phyloP scores from a whole-genome alignment of 2,888 invertebrate species.

The Urechis unicinctus region DNA sequence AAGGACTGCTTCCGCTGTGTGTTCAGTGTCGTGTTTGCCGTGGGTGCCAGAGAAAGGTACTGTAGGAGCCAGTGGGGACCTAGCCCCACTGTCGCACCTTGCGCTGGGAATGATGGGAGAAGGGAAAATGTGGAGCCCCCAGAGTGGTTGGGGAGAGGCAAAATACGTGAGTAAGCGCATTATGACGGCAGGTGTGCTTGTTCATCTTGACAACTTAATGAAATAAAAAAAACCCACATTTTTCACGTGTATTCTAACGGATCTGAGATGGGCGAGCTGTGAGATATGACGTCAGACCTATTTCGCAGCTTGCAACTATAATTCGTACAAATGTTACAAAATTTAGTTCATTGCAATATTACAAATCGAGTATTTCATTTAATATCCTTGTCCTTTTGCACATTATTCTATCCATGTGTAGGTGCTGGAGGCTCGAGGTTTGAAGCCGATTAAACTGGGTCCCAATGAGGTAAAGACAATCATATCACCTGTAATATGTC shows the following conservation, averaged over 20 bases:
- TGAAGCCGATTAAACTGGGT: slow-evolving; percentile 57
- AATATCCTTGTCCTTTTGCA: no score
- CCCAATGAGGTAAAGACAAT: slow-evolving; percentile 58
- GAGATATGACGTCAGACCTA: not conserved
- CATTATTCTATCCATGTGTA: no score
- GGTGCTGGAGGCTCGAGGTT: slow-evolving; percentile 57
- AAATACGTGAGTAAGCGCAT: slow-evolving; percentile 52
- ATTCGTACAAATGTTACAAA: no score
- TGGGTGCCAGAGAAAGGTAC: slow-evolving; percentile 66
- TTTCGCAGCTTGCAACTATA: not conserved
- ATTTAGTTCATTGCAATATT: no score
- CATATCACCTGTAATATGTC: no score
- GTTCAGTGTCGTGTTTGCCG: slow-evolving; percentile 61
- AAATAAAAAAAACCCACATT: no score
- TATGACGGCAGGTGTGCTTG: no score
- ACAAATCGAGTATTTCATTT: no score
- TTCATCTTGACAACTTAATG: no score
- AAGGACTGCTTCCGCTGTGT: no score
- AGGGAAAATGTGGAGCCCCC: slow-evolving; percentile 64
- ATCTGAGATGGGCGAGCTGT: no score
- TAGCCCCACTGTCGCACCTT: slow-evolving; percentile 63
- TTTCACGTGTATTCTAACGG: no score
- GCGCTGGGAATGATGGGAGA: slow-evolving; percentile 64
- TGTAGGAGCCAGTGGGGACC: slow-evolving; percentile 64
- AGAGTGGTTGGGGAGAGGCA: slow-evolving; percentile 61